A percentile compares a stretch with the other conserved stretches of the same genome.
These are phyloP conservation scores for Procambarus virginalis DNA, from an alignment of 1,140 invertebrate genomes.

Conservation along the genomic window DNA sequence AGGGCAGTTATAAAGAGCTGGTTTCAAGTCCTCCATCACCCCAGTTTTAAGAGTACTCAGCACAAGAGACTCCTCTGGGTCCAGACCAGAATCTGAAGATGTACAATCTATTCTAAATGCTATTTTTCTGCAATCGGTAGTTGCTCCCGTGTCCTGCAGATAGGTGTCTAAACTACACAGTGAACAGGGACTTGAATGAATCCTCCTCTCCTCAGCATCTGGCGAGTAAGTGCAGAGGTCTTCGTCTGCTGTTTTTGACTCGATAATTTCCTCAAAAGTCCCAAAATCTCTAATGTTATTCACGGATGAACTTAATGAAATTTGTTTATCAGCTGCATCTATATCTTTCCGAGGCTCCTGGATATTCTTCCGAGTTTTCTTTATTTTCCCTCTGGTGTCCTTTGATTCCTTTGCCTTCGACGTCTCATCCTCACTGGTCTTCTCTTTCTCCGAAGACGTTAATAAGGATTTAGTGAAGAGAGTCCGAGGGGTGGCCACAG, in stretches of 20 bases:
- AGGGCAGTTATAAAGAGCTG: constrained; percentile 35
- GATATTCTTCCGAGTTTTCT: constrained; percentile 13
- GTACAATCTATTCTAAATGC: background rate
- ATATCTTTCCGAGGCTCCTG: background rate
- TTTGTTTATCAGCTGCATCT: background rate
- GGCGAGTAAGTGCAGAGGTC: background rate
- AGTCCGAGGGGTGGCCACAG: constrained; percentile 47
- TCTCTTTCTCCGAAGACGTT: background rate
- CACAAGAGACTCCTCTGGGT: constrained; percentile 31
- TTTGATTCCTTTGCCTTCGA: constrained; percentile 18
- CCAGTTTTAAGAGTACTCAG: constrained; percentile 40
- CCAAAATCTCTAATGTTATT: background rate
- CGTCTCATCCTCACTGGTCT: background rate
- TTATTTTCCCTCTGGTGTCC: constrained; percentile 51
- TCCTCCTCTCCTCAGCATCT: background rate
- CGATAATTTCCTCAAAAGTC: background rate
- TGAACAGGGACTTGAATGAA: background rate
- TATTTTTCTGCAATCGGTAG: background rate
- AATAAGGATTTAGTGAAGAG: background rate
- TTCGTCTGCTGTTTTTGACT: background rate
- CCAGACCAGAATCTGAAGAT: background rate
- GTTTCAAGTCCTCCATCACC: background rate
- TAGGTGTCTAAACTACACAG: background rate
- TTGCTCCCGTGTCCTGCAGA: background rate
- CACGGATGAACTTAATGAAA: background rate